Percentiles rank a stretch among this genome's conserved stretches.
Conservation (phyloP, 1,140 invertebrate genomes). For the Ladona fulva region DNA sequence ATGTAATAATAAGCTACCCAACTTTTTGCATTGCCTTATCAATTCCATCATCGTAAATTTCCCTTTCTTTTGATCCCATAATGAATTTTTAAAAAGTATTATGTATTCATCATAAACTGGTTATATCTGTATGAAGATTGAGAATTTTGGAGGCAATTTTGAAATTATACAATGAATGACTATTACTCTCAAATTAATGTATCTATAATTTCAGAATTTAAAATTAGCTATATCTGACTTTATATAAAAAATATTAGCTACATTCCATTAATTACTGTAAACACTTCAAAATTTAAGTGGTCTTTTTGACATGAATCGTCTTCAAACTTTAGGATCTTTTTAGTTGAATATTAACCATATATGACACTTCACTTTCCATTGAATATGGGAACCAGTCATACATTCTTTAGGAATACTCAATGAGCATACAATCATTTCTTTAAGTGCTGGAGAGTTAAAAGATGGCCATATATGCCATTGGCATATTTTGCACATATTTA, state of each 20-base stretch:
- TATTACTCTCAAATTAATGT: too few species aligned
- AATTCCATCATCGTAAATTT: not conserved
- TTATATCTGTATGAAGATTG: too few species aligned
- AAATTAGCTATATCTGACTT: not conserved
- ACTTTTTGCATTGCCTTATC: too few species aligned
- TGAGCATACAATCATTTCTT: not conserved
- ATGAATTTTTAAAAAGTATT: not conserved
- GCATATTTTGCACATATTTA: not conserved
- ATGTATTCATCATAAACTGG: not conserved
- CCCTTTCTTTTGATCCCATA: not conserved
- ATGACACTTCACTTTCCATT: not conserved
- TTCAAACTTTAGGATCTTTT: too few species aligned
- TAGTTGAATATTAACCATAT: not conserved
- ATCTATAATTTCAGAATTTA: not conserved
- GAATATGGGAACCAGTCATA: not conserved
- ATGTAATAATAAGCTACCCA: not conserved
- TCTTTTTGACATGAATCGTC: not conserved
- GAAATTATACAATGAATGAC: too few species aligned
- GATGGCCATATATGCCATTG: too few species aligned
- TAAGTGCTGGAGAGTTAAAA: not conserved
- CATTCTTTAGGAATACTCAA: not conserved
- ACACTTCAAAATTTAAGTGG: not conserved
- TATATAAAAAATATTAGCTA: not conserved
- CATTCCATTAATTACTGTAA: not conserved
- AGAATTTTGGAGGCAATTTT: too few species aligned